These are phyloP conservation scores for Mohoua ochrocephala DNA, from an alignment of 2,113 vertebrate genomes.

Conservation along the genomic window DNA sequence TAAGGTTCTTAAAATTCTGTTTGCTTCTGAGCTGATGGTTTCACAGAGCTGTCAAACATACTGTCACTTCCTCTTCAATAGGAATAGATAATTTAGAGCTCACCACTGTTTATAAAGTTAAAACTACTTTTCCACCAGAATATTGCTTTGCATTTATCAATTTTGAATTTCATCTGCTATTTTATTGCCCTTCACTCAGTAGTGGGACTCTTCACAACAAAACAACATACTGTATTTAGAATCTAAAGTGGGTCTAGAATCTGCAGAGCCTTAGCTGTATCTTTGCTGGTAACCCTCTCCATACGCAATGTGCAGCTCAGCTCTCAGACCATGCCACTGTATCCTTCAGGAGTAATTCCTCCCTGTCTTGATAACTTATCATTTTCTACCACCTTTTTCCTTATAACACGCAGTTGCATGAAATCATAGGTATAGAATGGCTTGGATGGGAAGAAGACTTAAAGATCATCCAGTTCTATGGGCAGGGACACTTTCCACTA, in stretches of 20 bases:
- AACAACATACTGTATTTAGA: background rate
- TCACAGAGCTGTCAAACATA: background rate
- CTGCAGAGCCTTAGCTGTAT: background rate
- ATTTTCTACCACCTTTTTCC: background rate
- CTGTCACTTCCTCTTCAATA: background rate
- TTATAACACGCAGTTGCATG: rapidly evolving
- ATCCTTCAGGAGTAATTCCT: background rate
- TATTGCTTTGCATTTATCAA: background rate
- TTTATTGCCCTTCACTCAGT: background rate
- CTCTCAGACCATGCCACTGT: rapidly evolving
- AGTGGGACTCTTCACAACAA: background rate
- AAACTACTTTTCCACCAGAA: background rate
- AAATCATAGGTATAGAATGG: background rate
- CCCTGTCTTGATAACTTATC: background rate
- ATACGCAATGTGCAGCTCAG: background rate
- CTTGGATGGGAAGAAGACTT: background rate
- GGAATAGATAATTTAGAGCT: background rate
- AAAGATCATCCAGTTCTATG: background rate
- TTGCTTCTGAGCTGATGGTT: background rate
- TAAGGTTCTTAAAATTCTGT: background rate
- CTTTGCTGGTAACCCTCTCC: background rate
- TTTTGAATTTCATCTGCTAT: background rate
- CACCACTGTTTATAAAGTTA: background rate
- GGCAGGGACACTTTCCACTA: background rate
- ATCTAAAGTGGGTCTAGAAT: background rate